Conservation (phyloP, 2,797 vertebrate species). For the Trachurus trachurus region DNA sequence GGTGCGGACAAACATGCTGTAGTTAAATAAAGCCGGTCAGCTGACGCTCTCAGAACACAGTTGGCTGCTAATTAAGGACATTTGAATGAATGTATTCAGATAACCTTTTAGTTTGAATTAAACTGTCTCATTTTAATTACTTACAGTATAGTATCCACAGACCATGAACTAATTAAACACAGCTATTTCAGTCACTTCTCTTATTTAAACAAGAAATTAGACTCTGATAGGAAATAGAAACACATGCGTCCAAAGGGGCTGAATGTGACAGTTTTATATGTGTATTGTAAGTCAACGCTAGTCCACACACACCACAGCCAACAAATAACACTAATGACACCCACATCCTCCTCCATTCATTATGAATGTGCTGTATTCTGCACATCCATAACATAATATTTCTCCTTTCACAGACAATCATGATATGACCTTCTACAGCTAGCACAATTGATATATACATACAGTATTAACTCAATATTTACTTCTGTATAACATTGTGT, state of each 20-base stretch:
- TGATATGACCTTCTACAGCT: too few species aligned
- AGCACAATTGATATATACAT: too few species aligned
- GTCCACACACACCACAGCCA: not conserved
- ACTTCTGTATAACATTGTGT: too few species aligned
- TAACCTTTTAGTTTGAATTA: slow-evolving; percentile 46
- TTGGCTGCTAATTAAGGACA: slow-evolving; percentile 29
- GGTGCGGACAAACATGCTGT: not conserved
- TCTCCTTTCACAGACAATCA: too few species aligned
- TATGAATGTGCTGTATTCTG: too few species aligned
- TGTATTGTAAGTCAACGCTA: not conserved
- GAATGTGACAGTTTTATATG: not conserved
- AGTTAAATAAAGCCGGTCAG: slow-evolving; percentile 8
- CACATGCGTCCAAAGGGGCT: not conserved
- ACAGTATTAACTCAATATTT: too few species aligned
- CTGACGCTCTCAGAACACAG: not conserved
- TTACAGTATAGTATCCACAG: slow-evolving; percentile 15
- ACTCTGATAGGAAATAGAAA: slow-evolving; percentile 1
- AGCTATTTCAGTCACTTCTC: slow-evolving; percentile 23
- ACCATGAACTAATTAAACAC: slow-evolving; percentile 45
- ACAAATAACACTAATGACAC: too few species aligned
- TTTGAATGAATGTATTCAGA: slow-evolving; percentile 17
- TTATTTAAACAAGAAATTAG: slow-evolving; percentile 25
- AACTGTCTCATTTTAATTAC: slow-evolving; percentile 55
- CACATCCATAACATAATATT: too few species aligned
- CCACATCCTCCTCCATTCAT: too few species aligned